Evolutionary conservation across 2,888 invertebrate species (phyloP), one percentile per base, ranked within the genome.

Genomic region (Orthonychiurus folsomi): DNA sequence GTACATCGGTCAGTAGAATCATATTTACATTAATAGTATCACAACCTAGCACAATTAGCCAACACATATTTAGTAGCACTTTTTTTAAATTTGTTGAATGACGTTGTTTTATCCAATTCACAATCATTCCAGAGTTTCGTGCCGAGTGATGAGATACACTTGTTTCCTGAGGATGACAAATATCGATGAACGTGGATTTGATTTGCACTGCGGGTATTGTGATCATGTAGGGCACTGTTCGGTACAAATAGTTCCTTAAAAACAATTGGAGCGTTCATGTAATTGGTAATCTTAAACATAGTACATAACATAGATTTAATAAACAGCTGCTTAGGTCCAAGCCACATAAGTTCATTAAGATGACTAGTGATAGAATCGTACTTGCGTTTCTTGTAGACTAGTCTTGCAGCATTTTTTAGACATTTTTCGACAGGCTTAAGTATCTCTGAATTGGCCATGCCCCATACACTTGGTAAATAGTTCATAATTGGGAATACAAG

Each of bases 1-100:
- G n/a, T n/a, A n/a, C n/a, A n/a, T n/a, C n/a, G n/a, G n/a, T n/a
- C n/a, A n/a, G n/a, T n/a, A n/a, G n/a, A n/a, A n/a, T n/a, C n/a
- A n/a, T n/a, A n/a, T n/a, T n/a, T n/a, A n/a, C n/a, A n/a, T n/a
- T n/a, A n/a, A n/a, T n/a, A n/a, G n/a, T n/a, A n/a, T n/a, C n/a
- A n/a, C n/a, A n/a, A n/a, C n/a, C n/a, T n/a, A n/a, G n/a, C n/a
- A n/a, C n/a, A n/a, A n/a, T n/a, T n/a, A n/a, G n/a, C 59, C 59
- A 61, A 65, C 61, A 62, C 67, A 67, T 65, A 62, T 56, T 55
- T 53, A 56, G 57, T 60, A 64, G 61, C 24, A 28, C 48, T 37
- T 54, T 20, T 62, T 15, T 37, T 37, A 15, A 37, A 37, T 15
- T 37, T 37, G 37, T 5, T 37, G 15, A 37, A 37, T 37, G 59